Evolutionary conservation across 1,140 invertebrate genomes (phyloP), one percentile per base, ranked within the genome.

Genomic region (Zelostemma sp.): DNA sequence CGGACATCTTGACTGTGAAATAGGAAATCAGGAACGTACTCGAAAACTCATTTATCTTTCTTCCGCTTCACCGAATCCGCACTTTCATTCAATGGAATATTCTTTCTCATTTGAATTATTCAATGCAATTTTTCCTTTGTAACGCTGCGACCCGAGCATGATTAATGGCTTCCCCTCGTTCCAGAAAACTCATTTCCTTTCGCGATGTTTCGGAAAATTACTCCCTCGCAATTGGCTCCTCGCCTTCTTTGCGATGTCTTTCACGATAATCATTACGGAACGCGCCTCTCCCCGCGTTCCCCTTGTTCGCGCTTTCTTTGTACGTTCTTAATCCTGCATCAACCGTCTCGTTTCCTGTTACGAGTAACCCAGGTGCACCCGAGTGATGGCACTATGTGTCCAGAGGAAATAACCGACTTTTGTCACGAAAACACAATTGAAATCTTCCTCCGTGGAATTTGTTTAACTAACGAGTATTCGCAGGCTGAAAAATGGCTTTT

Each of bases 271-370:
- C 47, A 63, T 63, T 50, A 43, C 47, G 46, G 16, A 25, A 46
- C 14, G 18, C 17, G 45, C 1, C 45, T 1, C 17, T 4, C 19
- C 17, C n/a, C 25, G 56, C 28, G 57, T 64, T 53, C 50, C 48
- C 21, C 25, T 33, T 41, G 21, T 31, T 40, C 17, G 1, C 6
- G 43, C 43, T 17, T 15, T 33, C 49, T 59, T 65, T 53, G 48
- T 65, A n/a, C 41, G 40, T 21, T 40, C 53, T n/a, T 18, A 47
- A 19, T 41, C 18, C 40, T 19, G 43, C 17, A 58, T 46, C 48
- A 41, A 51, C 46, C 61, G 25, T 31, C 50, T 57, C 55, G 28
- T 66, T 66, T 59, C 55, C 63, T 59, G 58, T 66, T 66, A 66
- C 55, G 45, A 49, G 50, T 47, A 18, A 33, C 43, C 62, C 62